Percentiles rank a stretch among this genome's conserved stretches.
Conservation (phyloP, 2,113 vertebrate species). For the Tautogolabrus adspersus region DNA sequence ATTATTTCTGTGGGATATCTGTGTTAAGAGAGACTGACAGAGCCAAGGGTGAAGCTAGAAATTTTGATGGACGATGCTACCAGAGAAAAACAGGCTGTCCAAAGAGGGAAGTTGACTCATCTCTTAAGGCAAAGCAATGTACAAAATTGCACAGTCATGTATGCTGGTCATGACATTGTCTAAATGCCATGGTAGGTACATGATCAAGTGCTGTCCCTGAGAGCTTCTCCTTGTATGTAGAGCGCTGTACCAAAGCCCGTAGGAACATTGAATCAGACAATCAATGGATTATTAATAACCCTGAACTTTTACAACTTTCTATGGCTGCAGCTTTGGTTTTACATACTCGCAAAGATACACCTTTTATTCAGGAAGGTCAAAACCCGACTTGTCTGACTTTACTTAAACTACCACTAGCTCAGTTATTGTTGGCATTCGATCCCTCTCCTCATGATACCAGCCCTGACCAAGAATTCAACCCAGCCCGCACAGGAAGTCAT, state of each 20-base stretch:
- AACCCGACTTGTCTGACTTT: constrained; percentile 24
- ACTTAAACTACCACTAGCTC: background rate
- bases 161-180: constrained; percentile 62
- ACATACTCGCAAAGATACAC: background rate
- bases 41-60: background rate
- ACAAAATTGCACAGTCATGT: constrained; percentile 56
- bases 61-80: constrained; percentile 4
- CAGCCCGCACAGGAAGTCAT: constrained; percentile 66
- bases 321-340: too few relatives aligned
- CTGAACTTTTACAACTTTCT: too few relatives aligned
- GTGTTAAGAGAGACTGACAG: constrained; percentile 6
- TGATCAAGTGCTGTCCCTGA: constrained; percentile 44
- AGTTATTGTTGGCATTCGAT: constrained; percentile 45
- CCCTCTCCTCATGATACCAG: constrained; percentile 37
- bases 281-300: background rate
- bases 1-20: constrained; percentile 3
- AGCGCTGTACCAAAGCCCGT: background rate
- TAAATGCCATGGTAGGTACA: constrained; percentile 64
- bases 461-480: constrained; percentile 64
- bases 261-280: background rate
- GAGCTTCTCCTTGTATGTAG: constrained; percentile 20
- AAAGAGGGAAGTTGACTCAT: background rate
- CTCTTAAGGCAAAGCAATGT: constrained; percentile 1
- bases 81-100: constrained; percentile 1
- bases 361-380: constrained; percentile 33